Evolutionary conservation across 2,888 invertebrate species (phyloP).

Genomic region (Leucophenga montana): DNA sequence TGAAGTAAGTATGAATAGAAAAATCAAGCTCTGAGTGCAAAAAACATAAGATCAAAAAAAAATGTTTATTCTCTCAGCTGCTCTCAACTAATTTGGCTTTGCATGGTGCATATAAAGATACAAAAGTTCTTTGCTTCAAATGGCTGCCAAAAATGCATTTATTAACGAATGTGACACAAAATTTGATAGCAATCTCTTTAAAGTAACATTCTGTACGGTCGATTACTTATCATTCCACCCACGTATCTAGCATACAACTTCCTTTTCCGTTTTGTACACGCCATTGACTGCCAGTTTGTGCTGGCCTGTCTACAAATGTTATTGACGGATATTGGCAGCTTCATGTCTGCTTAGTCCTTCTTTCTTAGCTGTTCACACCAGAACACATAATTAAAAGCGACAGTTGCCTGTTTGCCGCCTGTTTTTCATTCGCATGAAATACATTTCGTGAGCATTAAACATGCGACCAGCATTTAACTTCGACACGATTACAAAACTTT

Average conservation of each 20-base stretch:
- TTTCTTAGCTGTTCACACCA: slow-evolving; percentile 24
- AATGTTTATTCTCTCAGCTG: too few relatives aligned
- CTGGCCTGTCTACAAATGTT: slow-evolving; percentile 14
- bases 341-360: slow-evolving; percentile 32
- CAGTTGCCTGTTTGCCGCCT: slow-evolving; percentile 52
- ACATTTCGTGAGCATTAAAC: not conserved
- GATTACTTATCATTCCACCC: too few relatives aligned
- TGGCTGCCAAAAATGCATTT: too few relatives aligned
- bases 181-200: too few relatives aligned
- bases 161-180: too few relatives aligned
- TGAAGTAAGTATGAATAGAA: too few relatives aligned
- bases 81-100: too few relatives aligned
- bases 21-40: too few relatives aligned
- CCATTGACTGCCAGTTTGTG: slow-evolving; percentile 3
- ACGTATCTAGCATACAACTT: not conserved
- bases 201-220: too few relatives aligned
- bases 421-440: slow-evolving; percentile 22
- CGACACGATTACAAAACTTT: slow-evolving; percentile 59
- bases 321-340: slow-evolving; percentile 28
- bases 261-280: slow-evolving; percentile 11
- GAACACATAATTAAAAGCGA: slow-evolving; percentile 60
- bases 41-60: too few relatives aligned
- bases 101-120: too few relatives aligned
- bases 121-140: too few relatives aligned
- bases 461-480: not conserved